phyloP scores from a whole-genome alignment of 2,113 vertebrate genomes.

The Salvelinus sp. region DNA sequence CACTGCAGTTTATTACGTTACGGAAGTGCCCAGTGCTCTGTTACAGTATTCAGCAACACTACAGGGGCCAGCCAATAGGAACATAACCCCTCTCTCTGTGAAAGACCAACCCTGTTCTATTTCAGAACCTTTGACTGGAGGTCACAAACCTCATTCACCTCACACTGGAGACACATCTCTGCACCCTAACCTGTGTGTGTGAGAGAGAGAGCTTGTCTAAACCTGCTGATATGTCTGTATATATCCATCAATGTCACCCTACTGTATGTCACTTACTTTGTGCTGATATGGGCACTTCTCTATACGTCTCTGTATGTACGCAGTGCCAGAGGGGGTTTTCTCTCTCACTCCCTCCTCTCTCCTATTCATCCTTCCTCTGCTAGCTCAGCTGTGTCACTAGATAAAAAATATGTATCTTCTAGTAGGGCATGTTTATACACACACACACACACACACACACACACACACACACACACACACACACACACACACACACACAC shows the following conservation, averaged over 20 bases:
- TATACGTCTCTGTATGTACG: neutral
- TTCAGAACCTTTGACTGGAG: no score
- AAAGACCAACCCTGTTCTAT: no score
- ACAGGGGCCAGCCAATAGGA: no score
- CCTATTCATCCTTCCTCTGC: neutral
- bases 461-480: neutral
- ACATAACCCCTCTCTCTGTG: no score
- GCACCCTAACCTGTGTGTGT: no score
- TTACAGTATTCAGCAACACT: no score
- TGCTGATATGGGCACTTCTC: neutral
- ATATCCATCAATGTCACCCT: neutral
- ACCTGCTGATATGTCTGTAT: neutral
- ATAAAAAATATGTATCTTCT: neutral
- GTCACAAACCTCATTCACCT: no score
- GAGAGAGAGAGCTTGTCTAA: neutral
- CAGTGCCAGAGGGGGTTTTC: neutral
- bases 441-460: neutral
- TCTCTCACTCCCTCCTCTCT: neutral
- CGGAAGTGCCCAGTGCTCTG: no score
- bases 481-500: neutral
- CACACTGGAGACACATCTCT: no score
- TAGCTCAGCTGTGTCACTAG: no score
- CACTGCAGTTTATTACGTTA: neutral
- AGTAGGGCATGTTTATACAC: neutral
- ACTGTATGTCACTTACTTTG: neutral